A percentile compares a stretch with the other conserved stretches of the same genome.
These are phyloP conservation scores for Cryptus viduatorius DNA, from an alignment of 2,888 invertebrate genomes.

Conservation along the genomic window DNA sequence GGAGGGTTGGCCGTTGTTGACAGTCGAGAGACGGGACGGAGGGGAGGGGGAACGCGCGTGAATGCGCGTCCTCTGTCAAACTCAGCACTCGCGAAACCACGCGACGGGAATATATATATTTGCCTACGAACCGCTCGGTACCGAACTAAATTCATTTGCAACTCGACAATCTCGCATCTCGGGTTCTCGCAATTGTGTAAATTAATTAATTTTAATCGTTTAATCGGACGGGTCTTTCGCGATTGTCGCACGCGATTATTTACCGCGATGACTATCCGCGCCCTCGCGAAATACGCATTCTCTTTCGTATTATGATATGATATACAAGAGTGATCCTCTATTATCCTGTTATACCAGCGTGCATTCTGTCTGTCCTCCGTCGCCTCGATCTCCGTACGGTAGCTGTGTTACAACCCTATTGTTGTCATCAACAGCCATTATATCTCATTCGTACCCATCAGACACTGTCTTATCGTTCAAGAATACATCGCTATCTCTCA, in stretches of 20 bases:
- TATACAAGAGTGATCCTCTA: conserved; percentile 17
- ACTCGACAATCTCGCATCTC: conserved; percentile 1
- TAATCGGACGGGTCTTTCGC: too few species aligned
- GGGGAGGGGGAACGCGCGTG: not conserved
- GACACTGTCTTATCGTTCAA: conserved; percentile 71
- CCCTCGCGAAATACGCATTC: not conserved
- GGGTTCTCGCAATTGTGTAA: not conserved
- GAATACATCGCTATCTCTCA: conserved; percentile 41
- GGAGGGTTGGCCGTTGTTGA: not conserved
- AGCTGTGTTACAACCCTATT: conserved; percentile 1
- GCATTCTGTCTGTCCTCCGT: conserved; percentile 11
- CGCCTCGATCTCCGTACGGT: not conserved
- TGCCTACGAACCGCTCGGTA: not conserved
- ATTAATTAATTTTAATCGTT: conserved; percentile 2
- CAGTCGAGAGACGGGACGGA: not conserved
- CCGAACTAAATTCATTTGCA: not conserved
- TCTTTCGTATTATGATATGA: conserved; percentile 10
- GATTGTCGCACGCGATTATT: not conserved
- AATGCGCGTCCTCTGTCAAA: conserved; percentile 12
- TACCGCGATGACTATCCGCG: not conserved
- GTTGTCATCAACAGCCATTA: conserved; percentile 72
- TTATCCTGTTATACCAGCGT: conserved; percentile 35
- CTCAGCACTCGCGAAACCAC: not conserved
- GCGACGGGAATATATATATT: not conserved
- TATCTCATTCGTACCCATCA: conserved; percentile 75